Base-by-base conservation (phyloP, 2,888 invertebrate species). In the Stomorhina lunata region DNA sequence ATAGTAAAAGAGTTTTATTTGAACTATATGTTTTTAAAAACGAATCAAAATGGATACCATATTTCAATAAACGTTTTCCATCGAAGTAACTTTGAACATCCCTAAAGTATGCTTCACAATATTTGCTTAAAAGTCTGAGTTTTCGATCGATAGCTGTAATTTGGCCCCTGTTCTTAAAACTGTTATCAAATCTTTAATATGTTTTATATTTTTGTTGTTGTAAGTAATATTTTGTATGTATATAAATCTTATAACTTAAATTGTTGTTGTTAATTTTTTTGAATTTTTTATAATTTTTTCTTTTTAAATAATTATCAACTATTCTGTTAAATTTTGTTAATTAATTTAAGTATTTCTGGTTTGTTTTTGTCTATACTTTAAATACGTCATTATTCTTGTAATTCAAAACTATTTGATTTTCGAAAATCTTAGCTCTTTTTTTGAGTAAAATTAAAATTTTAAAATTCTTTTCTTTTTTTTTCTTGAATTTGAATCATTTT, bases 391-490 rank as follows among this genome's bases (percentile, higher is more conserved):
- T 50, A 27, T 37, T 43, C 3, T 73, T n/a, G n/a, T n/a, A n/a
- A n/a, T n/a, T 69, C 1, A 61, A 50, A 77, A 59, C 9, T 32
- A n/a, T n/a, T n/a, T n/a, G n/a, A n/a, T 68, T 29, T 65, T 43
- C 25, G 53, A 75, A 59, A 76, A 65, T 50, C 15, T 61, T 77
- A 77, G 61, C 69, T 77, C 69, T 77, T 79, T 37, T 45, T 61
- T 53, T 59, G 9, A 25, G 20, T 59, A 17, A 12, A 22, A 63
- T 34, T 15, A 79, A 69, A 63, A 65, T 40, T 12, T 79, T 61
- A 75, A 75, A 68, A 75, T 80, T 66, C 77, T 55, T 71, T 53
- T 45, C n/a, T 63, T 29, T 69, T 69, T 57, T 22, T 57, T 34
- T 40, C 37, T 55, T 71, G 22, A 7, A 48, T 17, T 68, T 75